A percentile compares a stretch with the other conserved stretches of the same genome.
Evolutionary conservation across 2,797 vertebrate species (phyloP).

Genomic region (Atherinosoma microstoma): DNA sequence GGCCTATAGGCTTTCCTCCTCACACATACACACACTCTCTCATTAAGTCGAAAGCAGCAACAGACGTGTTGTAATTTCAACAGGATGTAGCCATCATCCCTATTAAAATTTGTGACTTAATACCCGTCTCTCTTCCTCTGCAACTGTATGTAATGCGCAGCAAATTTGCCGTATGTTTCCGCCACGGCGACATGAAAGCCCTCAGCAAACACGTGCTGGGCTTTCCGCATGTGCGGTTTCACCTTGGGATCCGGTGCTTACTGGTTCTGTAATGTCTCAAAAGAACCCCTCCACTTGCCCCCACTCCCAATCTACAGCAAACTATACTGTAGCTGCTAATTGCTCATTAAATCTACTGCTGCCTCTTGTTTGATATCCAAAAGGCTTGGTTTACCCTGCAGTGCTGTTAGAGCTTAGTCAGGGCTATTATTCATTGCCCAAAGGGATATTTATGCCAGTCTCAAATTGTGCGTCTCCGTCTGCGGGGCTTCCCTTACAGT

Average conservation of each 20-base stretch:
- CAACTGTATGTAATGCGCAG: slow-evolving; percentile 63
- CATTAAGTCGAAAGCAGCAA: slow-evolving; percentile 74
- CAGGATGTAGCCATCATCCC: slow-evolving; percentile 76
- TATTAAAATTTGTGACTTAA: slow-evolving; percentile 75
- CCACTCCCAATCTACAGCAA: slow-evolving; percentile 46
- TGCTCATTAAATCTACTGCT: slow-evolving; percentile 72
- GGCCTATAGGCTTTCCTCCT: slow-evolving; percentile 64
- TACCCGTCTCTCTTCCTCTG: slow-evolving; percentile 64
- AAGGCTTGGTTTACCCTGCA: slow-evolving; percentile 58
- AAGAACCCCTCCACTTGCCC: slow-evolving; percentile 24
- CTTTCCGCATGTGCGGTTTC: slow-evolving; percentile 63
- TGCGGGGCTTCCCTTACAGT: slow-evolving; percentile 76
- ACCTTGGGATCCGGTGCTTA: slow-evolving; percentile 62
- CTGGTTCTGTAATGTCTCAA: slow-evolving; percentile 59
- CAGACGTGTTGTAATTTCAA: slow-evolving; percentile 76
- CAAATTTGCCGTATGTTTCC: slow-evolving; percentile 65
- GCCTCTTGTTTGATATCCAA: slow-evolving; percentile 72
- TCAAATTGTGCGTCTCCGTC: slow-evolving; percentile 71
- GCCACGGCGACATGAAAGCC: slow-evolving; percentile 64
- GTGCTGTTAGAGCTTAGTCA: slow-evolving; percentile 69
- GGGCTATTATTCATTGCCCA: slow-evolving; percentile 70
- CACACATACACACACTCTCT: slow-evolving; percentile 60
- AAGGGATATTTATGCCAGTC: slow-evolving; percentile 75
- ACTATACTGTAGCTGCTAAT: slow-evolving; percentile 65
- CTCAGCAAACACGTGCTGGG: slow-evolving; percentile 43